Conservation (phyloP, 2,797 vertebrate genomes). For the Austrolebias charrua region DNA sequence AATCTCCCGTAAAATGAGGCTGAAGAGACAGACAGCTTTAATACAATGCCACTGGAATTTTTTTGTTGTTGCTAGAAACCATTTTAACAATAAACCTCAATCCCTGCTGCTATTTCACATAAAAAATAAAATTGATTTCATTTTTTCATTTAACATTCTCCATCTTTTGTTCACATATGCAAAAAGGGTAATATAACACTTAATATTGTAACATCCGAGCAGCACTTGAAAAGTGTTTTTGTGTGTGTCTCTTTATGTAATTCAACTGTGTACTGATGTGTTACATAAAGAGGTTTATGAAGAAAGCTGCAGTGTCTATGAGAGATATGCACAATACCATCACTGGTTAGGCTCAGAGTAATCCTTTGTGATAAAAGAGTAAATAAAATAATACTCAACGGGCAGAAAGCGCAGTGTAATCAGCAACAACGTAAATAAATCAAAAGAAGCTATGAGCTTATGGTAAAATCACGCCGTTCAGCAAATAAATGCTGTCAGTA, state of each 20-base stretch:
- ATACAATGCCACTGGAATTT: no score
- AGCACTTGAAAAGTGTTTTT: conserved; percentile 2
- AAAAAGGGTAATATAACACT: background rate
- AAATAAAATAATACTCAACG: conserved; percentile 49
- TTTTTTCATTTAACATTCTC: background rate
- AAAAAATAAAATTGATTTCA: background rate
- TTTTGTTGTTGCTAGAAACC: no score
- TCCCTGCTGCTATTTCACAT: background rate
- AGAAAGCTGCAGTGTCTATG: conserved; percentile 55
- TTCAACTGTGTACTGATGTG: conserved; percentile 23
- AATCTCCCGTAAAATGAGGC: background rate
- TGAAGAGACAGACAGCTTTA: no score
- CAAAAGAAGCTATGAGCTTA: conserved; percentile 36
- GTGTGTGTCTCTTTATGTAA: conserved; percentile 10
- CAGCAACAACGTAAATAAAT: conserved; percentile 37
- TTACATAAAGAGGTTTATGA: conserved; percentile 63
- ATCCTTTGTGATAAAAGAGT: conserved; percentile 64
- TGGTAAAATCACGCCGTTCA: conserved; percentile 20
- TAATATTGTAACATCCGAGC: background rate
- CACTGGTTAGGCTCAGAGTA: conserved; percentile 64
- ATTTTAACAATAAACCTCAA: background rate
- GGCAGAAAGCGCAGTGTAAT: conserved; percentile 52
- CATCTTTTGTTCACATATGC: background rate
- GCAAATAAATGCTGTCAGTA: conserved; percentile 23
- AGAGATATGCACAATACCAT: conserved; percentile 54